phyloP scores from a whole-genome alignment of 2,113 vertebrate species.

The Rhynchopsitta pachyrhyncha region DNA sequence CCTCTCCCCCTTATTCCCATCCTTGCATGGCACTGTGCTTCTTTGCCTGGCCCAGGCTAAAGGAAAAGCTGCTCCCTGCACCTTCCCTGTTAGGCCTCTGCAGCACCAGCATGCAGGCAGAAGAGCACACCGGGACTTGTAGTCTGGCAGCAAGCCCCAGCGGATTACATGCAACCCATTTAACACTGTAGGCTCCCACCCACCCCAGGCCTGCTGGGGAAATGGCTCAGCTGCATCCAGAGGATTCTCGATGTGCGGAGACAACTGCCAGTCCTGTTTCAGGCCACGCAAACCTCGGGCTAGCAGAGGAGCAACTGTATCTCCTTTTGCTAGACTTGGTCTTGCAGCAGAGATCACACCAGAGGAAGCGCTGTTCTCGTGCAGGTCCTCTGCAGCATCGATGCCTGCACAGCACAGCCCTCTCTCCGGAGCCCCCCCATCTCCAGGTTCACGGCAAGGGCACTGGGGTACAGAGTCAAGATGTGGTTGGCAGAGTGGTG shows the following conservation, averaged over 20 bases:
- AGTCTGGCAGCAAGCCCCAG: slow-evolving; percentile 4
- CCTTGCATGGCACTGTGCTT: accelerated
- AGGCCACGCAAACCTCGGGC: neutral
- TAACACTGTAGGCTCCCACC: neutral
- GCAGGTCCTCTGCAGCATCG: neutral
- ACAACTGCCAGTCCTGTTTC: neutral
- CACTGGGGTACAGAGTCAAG: neutral
- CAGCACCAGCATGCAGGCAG: neutral
- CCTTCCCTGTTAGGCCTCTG: neutral
- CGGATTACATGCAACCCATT: neutral
- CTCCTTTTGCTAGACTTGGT: neutral
- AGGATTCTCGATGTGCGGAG: neutral
- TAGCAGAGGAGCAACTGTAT: neutral
- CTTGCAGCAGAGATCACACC: neutral
- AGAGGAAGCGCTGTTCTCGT: neutral
- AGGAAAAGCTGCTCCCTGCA: neutral
- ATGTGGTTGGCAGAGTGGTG: neutral
- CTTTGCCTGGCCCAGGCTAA: neutral
- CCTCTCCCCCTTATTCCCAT: neutral
- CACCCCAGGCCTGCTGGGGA: neutral
- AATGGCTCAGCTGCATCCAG: slow-evolving; percentile 7
- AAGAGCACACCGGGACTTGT: neutral
- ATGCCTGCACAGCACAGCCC: neutral
- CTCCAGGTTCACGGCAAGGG: neutral
- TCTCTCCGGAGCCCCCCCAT: neutral